Conservation (phyloP, 2,113 vertebrate genomes). For the Bubalus kerabau region DNA sequence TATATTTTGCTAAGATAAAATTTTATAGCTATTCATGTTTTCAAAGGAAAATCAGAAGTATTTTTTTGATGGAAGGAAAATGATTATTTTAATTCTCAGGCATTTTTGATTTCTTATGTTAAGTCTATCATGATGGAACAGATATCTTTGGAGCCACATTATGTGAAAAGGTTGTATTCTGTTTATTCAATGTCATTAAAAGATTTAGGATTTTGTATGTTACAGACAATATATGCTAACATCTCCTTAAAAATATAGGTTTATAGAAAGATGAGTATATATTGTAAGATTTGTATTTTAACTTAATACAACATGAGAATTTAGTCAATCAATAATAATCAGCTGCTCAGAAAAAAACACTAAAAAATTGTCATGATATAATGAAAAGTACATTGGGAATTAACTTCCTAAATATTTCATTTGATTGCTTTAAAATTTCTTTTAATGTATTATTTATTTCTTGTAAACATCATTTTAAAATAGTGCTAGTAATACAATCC, state of each 20-base stretch:
- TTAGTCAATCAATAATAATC: background rate
- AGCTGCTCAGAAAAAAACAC: background rate
- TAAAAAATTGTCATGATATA: background rate
- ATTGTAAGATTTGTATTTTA: background rate
- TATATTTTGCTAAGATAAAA: background rate
- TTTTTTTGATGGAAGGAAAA: background rate
- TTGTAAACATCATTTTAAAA: background rate
- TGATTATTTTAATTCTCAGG: background rate
- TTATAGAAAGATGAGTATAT: background rate
- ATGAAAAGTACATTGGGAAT: background rate
- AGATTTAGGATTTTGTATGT: background rate
- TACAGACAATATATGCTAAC: background rate
- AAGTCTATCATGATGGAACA: background rate
- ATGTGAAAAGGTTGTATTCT: background rate
- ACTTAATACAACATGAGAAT: background rate
- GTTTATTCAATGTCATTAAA: background rate
- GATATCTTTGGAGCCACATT: background rate
- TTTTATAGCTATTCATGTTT: background rate
- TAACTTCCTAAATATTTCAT: background rate
- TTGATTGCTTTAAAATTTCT: background rate
- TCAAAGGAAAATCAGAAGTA: background rate
- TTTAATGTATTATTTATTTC: background rate
- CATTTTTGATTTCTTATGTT: background rate
- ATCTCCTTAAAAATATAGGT: background rate
- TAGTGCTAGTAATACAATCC: background rate